Evolutionary conservation across 2,888 invertebrate genomes (phyloP), one percentile per base, ranked within the genome.

Genomic region (Tetanocera ferruginea): DNA sequence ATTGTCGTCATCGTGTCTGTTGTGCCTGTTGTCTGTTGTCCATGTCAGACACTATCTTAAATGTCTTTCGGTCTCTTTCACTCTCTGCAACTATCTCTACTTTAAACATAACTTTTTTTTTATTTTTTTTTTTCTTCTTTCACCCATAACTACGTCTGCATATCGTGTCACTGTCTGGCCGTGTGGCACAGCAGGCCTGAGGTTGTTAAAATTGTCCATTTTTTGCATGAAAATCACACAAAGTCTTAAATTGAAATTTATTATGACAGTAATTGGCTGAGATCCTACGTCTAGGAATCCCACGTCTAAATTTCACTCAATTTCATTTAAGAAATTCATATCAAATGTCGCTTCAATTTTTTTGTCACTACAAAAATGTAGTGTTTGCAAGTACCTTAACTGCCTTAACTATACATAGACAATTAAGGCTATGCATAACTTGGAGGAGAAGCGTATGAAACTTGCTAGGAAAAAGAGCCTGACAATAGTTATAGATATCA

Each of bases 221-320:
- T 69, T 69, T 17, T 49, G 51, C 69, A 67, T 67, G 43, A 8
- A 31, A 57, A 57, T 69, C 60, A 23, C 57, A 72, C 57, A 23
- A 34, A 31, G 57, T 75, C 52, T 64, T 66, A 55, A 75, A 75
- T 76, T 69, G 74, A 34, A 76, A 79, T 76, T 79, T 79, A 76
- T 76, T 78, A 71, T 73, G 76, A 78, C 76, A 78, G 51, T 76
- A 73, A 76, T 78, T 78, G 76, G 78, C 67, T 37, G 55, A 51
- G 23, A 64, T 67, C 49, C 73, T 28, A 62, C 62, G 69, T 51
- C 64, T 55, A 57, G 73, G 43, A 74, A 62, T 67, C 55, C 55
- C 55, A 52, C 66, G 67, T 52, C 55, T 66, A 19, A 31, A 19
- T 75, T 66, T 51, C 51, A 28, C 74, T 69, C n/a, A 17, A 17